A percentile compares a stretch with the other conserved stretches of the same genome.
Evolutionary conservation across 2,113 vertebrate genomes (phyloP).

Genomic region (Pterocles orientalis): DNA sequence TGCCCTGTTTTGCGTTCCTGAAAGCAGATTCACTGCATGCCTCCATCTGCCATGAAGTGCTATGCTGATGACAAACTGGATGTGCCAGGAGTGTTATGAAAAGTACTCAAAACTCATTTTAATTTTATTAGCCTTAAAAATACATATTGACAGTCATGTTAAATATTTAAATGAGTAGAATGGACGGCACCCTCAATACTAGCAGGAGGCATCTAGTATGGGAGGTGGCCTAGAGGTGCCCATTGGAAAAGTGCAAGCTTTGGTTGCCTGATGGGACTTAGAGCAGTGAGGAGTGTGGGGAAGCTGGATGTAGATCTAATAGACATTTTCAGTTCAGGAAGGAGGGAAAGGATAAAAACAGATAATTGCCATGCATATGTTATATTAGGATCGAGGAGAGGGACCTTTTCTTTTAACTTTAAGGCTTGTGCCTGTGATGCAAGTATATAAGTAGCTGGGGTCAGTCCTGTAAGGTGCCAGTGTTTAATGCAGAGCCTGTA

Average conservation of each 20-base stretch:
- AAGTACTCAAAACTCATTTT: background rate
- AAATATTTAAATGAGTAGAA: background rate
- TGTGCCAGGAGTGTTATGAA: fast-evolving
- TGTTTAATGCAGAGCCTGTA: background rate
- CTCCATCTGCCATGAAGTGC: background rate
- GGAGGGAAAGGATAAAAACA: background rate
- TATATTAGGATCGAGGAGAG: background rate
- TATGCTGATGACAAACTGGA: background rate
- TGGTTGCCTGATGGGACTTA: background rate
- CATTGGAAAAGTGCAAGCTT: background rate
- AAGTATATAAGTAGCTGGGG: background rate
- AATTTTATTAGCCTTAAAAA: background rate
- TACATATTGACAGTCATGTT: background rate
- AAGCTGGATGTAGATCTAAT: background rate
- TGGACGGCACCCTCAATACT: background rate
- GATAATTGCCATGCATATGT: background rate
- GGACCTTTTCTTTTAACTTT: background rate
- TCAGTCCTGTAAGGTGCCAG: background rate
- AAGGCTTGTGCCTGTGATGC: background rate
- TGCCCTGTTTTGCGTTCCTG: background rate
- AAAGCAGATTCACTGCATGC: background rate
- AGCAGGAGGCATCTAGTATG: background rate
- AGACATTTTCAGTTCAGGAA: background rate
- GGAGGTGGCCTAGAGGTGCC: background rate
- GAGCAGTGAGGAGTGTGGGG: background rate